Evolutionary conservation across 2,797 vertebrate species (phyloP).

Genomic region (Luscinia luscinia): DNA sequence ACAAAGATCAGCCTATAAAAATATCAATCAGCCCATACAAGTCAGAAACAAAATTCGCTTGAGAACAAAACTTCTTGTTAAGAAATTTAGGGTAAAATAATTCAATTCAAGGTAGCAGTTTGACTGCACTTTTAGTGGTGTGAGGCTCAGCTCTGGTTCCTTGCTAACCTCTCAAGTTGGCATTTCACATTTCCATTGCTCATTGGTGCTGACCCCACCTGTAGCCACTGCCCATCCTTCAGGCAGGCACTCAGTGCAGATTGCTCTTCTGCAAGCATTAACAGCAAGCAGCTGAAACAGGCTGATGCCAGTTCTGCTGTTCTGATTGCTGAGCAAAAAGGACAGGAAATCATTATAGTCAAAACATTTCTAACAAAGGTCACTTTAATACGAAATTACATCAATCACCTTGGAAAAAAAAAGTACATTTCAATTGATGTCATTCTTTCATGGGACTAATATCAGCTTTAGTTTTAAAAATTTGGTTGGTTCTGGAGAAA

Average conservation of each 20-base stretch:
- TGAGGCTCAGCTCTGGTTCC: background rate
- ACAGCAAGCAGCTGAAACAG: slow-evolving; percentile 77
- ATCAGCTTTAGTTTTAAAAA: slow-evolving; percentile 71
- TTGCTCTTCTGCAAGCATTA: slow-evolving; percentile 80
- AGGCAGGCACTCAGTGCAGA: slow-evolving; percentile 59
- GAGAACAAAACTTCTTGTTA: background rate
- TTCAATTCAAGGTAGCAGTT: background rate
- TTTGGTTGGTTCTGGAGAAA: slow-evolving; percentile 63
- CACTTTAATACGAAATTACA: slow-evolving; percentile 92
- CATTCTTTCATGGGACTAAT: slow-evolving; percentile 45
- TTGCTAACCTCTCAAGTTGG: background rate
- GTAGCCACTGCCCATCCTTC: background rate
- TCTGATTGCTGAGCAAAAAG: slow-evolving; percentile 82
- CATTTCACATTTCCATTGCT: background rate
- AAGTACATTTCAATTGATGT: slow-evolving; percentile 79
- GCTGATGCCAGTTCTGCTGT: slow-evolving; percentile 75
- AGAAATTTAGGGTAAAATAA: background rate
- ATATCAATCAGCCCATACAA: background rate
- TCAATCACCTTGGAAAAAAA: slow-evolving; percentile 89
- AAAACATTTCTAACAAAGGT: slow-evolving; percentile 92
- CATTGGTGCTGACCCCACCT: background rate
- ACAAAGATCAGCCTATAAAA: background rate
- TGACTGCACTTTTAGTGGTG: background rate
- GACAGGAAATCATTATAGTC: slow-evolving; percentile 96
- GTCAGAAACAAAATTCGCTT: background rate